Evolutionary conservation across 2,113 vertebrate species (phyloP).

Genomic region (Peromyscus maniculatus): DNA sequence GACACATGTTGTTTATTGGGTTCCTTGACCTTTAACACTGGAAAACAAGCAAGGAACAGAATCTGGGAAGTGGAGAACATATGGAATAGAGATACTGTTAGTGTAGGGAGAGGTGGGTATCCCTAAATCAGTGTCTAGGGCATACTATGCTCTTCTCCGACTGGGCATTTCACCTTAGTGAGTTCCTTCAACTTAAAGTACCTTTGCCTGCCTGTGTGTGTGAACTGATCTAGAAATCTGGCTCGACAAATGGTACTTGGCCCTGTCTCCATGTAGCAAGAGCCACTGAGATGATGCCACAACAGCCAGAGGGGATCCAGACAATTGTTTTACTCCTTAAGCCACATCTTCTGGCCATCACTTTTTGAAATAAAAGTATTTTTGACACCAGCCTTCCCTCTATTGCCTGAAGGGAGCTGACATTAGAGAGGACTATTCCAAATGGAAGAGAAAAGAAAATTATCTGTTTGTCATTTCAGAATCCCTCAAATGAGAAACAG

Average conservation of each 20-base stretch:
- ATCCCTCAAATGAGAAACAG: conserved; percentile 86
- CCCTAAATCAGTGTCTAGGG: background rate
- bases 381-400: conserved; percentile 86
- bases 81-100: background rate
- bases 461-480: conserved; percentile 90
- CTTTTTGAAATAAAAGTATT: conserved; percentile 81
- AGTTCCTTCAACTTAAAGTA: background rate
- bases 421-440: conserved; percentile 92
- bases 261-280: background rate
- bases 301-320: background rate
- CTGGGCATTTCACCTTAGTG: background rate
- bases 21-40: background rate
- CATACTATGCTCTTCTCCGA: background rate
- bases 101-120: background rate
- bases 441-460: conserved; percentile 90
- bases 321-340: background rate
- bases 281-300: background rate
- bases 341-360: background rate
- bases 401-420: conserved; percentile 88
- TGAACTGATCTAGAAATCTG: background rate
- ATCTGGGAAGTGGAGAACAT: background rate
- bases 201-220: background rate
- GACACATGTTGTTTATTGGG: background rate
- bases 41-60: conserved; percentile 4
- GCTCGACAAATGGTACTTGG: background rate